Base-by-base conservation (phyloP, 2,888 invertebrate species). In the Lithophane leautieri region DNA sequence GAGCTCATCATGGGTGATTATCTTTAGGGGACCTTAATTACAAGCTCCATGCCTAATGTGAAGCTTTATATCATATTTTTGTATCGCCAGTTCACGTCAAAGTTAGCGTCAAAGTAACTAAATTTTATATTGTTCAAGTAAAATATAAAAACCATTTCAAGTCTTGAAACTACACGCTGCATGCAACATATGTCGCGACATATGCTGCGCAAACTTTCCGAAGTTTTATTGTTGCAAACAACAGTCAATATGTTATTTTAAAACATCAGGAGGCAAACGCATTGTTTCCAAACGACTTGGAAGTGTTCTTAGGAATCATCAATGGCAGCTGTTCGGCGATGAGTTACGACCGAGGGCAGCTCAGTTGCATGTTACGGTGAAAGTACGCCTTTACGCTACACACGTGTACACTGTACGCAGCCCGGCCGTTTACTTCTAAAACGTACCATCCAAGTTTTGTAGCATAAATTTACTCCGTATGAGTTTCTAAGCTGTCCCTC, bases 21-120 rank as follows among this genome's bases (percentile, higher is more conserved):
- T 89, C 85, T 90, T 89, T 89, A 89, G 84, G 87, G 85, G 87
- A 86, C 90, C 90, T 88, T 91, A 89, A 91, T 91, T 91, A 89
- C 88, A 88, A 89, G 78, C 86, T 84, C 66, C 84, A 82, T 83
- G 84, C 86, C 88, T 91, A 90, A 91, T 89, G 83, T 84, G 78
- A 70, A 85, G 67, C 79, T 82, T 77, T 70, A 71, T 73, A 80
- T 79, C 50, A 78, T 76, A 80, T 76, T 84, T 79, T 79, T 60
- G 65, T 78, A 71, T 68, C 60, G 28, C 58, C 63, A 60, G 54
- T 69, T 60, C 69, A 65, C 34, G 12, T 75, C 11, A 56, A 67
- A 65, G 22, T 73, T 47, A 62, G 61, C 34, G 12, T 75, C 11
- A 56, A 67, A 65, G 22, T 73, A 54, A 62, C 44, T n/a, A n/a